Evolutionary conservation across 2,888 invertebrate genomes (phyloP), one percentile per base, ranked within the genome.

Genomic region (Ectemnius cavifrons): DNA sequence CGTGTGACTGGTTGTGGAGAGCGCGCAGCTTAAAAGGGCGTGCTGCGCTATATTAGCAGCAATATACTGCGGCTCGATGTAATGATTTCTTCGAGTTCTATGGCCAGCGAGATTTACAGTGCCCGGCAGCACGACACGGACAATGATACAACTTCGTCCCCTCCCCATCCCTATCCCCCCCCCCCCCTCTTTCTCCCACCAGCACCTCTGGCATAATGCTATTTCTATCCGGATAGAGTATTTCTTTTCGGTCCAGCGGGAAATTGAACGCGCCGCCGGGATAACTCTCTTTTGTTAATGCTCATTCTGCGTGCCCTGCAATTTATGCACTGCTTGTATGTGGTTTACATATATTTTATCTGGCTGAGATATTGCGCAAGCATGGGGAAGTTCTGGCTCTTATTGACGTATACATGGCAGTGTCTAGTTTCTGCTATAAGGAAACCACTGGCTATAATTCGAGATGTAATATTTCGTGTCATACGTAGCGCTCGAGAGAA

Each of bases 71-170:
- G 73, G 37, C 65, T 47, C 62, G 66, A 71, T 75, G 80, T 85
- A 86, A 86, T 86, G 85, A 87, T 87, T 86, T 85, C 85, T 86
- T 85, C 83, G 80, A 78, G 78, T 81, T 80, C 65, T 84, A 80
- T 72, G 77, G 77, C 67, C 77, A 59, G 67, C 70, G 77, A 85
- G 85, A 86, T 85, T 86, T 84, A 85, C 84, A 63, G 78, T 81
- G 84, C 78, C 84, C 81, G 78, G 82, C 81, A 82, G 80, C 84
- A 73, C 52, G 52, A 66, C 69, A 62, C 49, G 49, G 71, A 82
- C 81, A 82, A 83, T 82, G 80, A 84, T 79, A 80, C 83, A 80
- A 80, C 78, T 77, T 79, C 71, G 77, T 80, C 79, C 71, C 75
- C 73, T 73, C 72, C 67, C 64, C 37, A n/a, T n/a, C 4, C 37